Evolutionary conservation across 1,140 invertebrate genomes (phyloP), one percentile per base, ranked within the genome.

Genomic region (Samia ricini): DNA sequence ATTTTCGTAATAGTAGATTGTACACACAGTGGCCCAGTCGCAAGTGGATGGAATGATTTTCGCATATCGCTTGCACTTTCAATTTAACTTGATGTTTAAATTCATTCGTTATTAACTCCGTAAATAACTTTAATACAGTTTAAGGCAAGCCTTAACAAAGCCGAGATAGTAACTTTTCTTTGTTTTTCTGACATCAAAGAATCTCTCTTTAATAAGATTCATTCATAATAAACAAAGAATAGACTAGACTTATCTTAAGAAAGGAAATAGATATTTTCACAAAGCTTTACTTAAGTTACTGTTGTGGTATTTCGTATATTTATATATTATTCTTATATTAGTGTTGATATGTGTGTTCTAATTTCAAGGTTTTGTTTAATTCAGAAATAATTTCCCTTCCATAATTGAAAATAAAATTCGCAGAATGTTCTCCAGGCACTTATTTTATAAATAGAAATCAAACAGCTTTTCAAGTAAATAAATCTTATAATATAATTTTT

Each of bases 61-160:
- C 76, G 74, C 81, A 78, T 71, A 75, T 72, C 72, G 81, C 84
- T 88, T 85, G 81, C 85, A 85, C 85, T 88, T 88, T 88, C 85
- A 76, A 82, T 82, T 76, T 68, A 71, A 77, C 70, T 81, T 71
- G 71, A 71, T 81, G 71, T 81, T 81, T 78, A 67, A 75, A 65
- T 76, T 52, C 71, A 76, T 74, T 73, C 64, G 71, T 77, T 79
- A 77, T 82, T 76, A 74, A 63, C 67, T 77, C 64, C 71, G 56
- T 42, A 62, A 74, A 77, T 74, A 76, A 71, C 68, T 74, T 72
- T n/a, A n/a, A 73, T 72, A 74, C 63, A 61, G 56, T 52, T 60
- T 51, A 60, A 69, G 21, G 24, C 21, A 64, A 19, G 18, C 61
- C 49, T 48, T 6, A 24, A 10, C 26, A 23, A 56, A 64, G 57